Evolutionary conservation across 2,888 invertebrate species (phyloP).

Genomic region (Brachyptera putata): DNA sequence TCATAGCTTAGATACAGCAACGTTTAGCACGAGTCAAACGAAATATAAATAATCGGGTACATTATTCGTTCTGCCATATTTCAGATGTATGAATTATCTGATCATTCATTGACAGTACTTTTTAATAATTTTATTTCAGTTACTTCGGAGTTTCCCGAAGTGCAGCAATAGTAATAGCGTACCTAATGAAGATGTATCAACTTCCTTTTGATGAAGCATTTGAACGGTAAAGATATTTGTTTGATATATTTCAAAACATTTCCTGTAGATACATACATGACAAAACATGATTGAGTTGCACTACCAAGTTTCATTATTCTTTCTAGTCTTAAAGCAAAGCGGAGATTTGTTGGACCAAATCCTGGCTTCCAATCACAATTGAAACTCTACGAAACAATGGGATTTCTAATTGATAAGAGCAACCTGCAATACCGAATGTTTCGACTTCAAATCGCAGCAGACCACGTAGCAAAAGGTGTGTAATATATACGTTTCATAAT

Average conservation of each 20-base stretch:
- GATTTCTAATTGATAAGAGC: conserved; percentile 61
- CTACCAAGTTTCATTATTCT: too few species aligned
- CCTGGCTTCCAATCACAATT: conserved; percentile 75
- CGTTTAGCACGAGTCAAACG: too few species aligned
- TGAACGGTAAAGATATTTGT: conserved; percentile 42
- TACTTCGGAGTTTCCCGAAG: conserved; percentile 90
- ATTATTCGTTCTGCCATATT: background rate
- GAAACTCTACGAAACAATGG: conserved; percentile 74
- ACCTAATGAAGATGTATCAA: conserved; percentile 80
- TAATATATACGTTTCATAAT: too few species aligned
- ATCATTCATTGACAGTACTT: background rate
- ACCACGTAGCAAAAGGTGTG: conserved; percentile 69
- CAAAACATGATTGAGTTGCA: too few species aligned
- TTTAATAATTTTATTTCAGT: conserved; percentile 45
- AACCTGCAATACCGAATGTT: conserved; percentile 71
- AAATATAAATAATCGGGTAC: too few species aligned
- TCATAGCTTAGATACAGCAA: too few species aligned
- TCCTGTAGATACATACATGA: conserved; percentile 20
- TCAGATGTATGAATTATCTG: background rate
- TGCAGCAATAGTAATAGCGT: conserved; percentile 80
- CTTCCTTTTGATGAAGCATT: conserved; percentile 69
- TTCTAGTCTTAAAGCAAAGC: conserved; percentile 59
- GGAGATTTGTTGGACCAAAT: conserved; percentile 73
- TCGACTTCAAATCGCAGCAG: conserved; percentile 72
- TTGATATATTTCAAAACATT: conserved; percentile 20